These are phyloP conservation scores for Periparus ater DNA, from an alignment of 2,797 vertebrate genomes.

Conservation along the genomic window DNA sequence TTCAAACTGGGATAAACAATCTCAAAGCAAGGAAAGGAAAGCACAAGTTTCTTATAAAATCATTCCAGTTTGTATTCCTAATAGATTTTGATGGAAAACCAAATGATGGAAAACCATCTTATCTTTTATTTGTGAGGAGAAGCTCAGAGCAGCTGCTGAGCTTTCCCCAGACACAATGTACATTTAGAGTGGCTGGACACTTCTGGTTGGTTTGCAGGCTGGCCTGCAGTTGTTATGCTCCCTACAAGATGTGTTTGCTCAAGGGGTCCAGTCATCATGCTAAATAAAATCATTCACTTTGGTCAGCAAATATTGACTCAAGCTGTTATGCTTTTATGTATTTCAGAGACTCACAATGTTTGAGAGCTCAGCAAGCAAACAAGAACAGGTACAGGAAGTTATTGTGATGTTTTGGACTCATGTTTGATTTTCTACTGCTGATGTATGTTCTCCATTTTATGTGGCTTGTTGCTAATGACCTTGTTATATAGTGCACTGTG, in stretches of 20 bases:
- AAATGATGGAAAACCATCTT: background rate
- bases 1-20: background rate
- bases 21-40: background rate
- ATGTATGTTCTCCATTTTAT: slow-evolving; percentile 71
- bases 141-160: background rate
- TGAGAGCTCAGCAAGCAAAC: slow-evolving; percentile 81
- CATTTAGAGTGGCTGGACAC: background rate
- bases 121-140: slow-evolving; percentile 17
- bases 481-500: slow-evolving; percentile 61
- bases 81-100: background rate
- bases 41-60: background rate
- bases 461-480: slow-evolving; percentile 74
- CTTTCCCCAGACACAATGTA: background rate
- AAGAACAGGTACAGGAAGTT: slow-evolving; percentile 81
- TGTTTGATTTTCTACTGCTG: slow-evolving; percentile 75
- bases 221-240: slow-evolving; percentile 54
- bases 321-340: slow-evolving; percentile 80
- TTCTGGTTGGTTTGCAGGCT: slow-evolving; percentile 36
- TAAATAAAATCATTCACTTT: slow-evolving; percentile 80
- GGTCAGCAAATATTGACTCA: slow-evolving; percentile 82
- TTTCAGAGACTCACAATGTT: slow-evolving; percentile 79
- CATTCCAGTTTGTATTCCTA: background rate
- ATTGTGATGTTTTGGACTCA: slow-evolving; percentile 73
- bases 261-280: slow-evolving; percentile 70
- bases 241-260: slow-evolving; percentile 74